Conservation (phyloP, 2,888 invertebrate genomes). For the Yponomeuta cagnagella region DNA sequence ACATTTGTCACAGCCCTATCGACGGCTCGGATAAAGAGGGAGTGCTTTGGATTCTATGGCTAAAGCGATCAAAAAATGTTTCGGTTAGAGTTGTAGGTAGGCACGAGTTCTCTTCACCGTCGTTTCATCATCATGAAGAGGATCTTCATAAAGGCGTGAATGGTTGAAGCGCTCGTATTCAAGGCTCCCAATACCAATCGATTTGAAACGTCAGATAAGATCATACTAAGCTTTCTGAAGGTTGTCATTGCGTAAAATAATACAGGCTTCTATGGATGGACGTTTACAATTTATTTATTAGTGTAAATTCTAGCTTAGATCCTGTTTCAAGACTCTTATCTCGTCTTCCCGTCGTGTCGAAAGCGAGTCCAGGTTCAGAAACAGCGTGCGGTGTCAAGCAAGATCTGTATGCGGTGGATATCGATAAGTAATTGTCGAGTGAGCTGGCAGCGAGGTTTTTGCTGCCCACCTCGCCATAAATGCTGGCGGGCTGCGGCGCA, state of each 20-base stretch:
- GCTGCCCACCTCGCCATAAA: conserved; percentile 15
- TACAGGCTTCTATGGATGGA: too few relatives aligned
- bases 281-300: too few relatives aligned
- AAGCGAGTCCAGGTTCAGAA: neutral
- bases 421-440: conserved; percentile 17
- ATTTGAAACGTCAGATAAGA: too few relatives aligned
- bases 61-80: neutral
- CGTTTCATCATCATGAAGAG: too few relatives aligned
- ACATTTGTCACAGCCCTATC: neutral
- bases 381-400: neutral
- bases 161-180: too few relatives aligned
- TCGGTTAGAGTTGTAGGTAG: neutral
- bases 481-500: neutral
- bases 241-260: too few relatives aligned
- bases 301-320: too few relatives aligned
- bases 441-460: conserved; percentile 15
- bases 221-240: too few relatives aligned
- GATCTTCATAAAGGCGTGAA: too few relatives aligned
- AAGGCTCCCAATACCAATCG: too few relatives aligned
- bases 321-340: neutral
- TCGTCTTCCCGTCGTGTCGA: neutral
- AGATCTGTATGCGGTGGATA: conserved; percentile 11
- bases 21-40: neutral
- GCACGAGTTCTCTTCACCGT: too few relatives aligned
- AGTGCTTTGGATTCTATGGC: neutral